These are phyloP conservation scores for Pogonomyrmex barbatus DNA, from an alignment of 1,140 invertebrate species.

Conservation along the genomic window DNA sequence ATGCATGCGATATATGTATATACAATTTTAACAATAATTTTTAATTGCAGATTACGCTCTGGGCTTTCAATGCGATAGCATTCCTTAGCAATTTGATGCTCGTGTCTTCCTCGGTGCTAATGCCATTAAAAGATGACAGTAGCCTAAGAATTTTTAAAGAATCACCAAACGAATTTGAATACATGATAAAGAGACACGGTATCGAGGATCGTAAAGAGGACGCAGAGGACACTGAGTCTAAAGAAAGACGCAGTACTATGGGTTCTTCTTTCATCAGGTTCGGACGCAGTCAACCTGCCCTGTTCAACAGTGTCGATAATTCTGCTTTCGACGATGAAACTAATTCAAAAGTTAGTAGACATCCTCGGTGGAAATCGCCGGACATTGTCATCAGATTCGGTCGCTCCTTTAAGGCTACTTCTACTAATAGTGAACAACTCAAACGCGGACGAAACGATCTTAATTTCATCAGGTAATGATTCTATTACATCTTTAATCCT, in stretches of 20 bases:
- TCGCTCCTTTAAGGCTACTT: constrained; percentile 66
- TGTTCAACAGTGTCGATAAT: constrained; percentile 49
- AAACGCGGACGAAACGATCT: constrained; percentile 72
- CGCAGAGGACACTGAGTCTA: constrained; percentile 74
- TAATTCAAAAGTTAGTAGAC: constrained; percentile 62
- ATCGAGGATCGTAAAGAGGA: constrained; percentile 64
- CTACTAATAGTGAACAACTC: background rate
- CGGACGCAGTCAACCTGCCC: constrained; percentile 73
- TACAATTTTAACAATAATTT: background rate
- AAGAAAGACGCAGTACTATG: constrained; percentile 81
- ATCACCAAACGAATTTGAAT: constrained; percentile 77
- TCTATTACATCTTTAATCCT: background rate
- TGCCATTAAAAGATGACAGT: constrained; percentile 69
- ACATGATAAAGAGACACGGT: constrained; percentile 75
- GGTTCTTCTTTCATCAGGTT: constrained; percentile 84
- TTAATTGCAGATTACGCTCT: constrained; percentile 73
- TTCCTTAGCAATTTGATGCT: constrained; percentile 74
- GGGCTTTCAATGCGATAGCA: constrained; percentile 73
- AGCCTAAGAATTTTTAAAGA: constrained; percentile 68
- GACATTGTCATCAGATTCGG: constrained; percentile 84
- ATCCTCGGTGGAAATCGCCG: constrained; percentile 71
- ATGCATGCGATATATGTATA: background rate
- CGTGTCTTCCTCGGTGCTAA: constrained; percentile 71
- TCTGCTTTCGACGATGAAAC: background rate
- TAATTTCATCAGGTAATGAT: constrained; percentile 73